These are phyloP conservation scores for Phortica magna DNA, from an alignment of 2,888 invertebrate genomes.

Conservation along the genomic window DNA sequence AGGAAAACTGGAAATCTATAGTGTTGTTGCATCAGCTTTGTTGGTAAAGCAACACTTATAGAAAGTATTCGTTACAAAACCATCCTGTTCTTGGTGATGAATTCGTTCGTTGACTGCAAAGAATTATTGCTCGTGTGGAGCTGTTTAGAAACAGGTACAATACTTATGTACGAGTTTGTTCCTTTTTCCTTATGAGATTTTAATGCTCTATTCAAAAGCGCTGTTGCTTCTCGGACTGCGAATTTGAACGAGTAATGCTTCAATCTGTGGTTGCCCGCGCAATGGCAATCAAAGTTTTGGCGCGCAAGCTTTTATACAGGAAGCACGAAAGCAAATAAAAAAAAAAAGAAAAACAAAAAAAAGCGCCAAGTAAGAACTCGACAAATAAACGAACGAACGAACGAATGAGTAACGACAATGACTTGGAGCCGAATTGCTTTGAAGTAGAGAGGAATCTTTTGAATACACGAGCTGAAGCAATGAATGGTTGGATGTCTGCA, in stretches of 20 bases:
- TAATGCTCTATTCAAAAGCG: not conserved
- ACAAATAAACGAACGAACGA: not conserved
- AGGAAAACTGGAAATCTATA: constrained; percentile 33
- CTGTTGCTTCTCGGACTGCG: no score
- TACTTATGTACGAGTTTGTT: not conserved
- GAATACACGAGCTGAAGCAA: not conserved
- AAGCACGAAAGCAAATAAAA: constrained; percentile 50
- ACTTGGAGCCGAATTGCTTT: not conserved
- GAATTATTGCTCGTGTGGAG: no score
- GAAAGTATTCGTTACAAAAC: no score
- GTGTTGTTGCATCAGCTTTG: constrained; percentile 32
- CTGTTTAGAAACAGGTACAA: no score
- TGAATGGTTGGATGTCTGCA: not conserved
- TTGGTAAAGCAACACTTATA: constrained; percentile 23
- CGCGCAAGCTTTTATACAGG: constrained; percentile 74
- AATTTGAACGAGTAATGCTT: not conserved
- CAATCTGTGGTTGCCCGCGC: constrained; percentile 49
- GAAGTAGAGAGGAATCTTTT: not conserved
- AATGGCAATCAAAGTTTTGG: constrained; percentile 65
- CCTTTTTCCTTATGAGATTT: not conserved
- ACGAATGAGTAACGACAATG: not conserved
- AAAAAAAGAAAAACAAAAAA: constrained; percentile 15
- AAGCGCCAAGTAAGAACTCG: not conserved
- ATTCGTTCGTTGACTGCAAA: no score
- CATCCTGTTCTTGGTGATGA: no score